Percentiles rank a stretch among this genome's conserved stretches.
Evolutionary conservation across 2,113 vertebrate genomes (phyloP).

Genomic region (Addax nasomaculatus): DNA sequence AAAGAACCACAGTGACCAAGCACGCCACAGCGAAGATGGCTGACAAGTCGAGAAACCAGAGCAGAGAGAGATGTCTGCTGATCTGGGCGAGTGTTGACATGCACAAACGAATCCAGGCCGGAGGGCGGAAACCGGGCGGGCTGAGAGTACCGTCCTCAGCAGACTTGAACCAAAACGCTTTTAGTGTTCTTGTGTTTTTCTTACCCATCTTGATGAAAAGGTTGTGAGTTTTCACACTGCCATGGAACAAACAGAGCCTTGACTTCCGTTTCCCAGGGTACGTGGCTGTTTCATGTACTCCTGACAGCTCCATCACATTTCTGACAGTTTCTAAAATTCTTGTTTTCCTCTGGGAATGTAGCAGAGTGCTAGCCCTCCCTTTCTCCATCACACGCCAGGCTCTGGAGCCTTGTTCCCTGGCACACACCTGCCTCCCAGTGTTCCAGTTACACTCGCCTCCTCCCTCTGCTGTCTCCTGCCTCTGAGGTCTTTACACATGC

Average conservation of each 20-base stretch:
- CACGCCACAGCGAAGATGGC: not conserved
- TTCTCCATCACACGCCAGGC: not conserved
- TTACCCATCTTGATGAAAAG: slow-evolving; percentile 17
- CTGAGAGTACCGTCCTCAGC: not conserved
- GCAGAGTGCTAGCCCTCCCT: not conserved
- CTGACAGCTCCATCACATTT: slow-evolving; percentile 28
- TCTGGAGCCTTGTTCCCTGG: not conserved
- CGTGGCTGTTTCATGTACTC: not conserved
- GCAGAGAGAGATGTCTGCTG: not conserved
- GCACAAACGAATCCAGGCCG: not conserved
- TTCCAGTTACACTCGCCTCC: not conserved
- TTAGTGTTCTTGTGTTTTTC: not conserved
- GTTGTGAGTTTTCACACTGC: slow-evolving; percentile 61
- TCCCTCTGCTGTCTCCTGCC: not conserved
- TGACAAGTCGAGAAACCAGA: not conserved
- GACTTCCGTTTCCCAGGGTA: slow-evolving; percentile 51
- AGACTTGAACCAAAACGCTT: not conserved
- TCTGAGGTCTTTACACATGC: not conserved
- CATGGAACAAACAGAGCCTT: slow-evolving; percentile 44
- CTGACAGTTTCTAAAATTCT: not conserved
- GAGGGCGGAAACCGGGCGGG: not conserved
- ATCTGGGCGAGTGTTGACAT: not conserved
- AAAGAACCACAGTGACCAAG: not conserved
- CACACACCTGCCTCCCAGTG: not conserved
- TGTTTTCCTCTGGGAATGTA: slow-evolving; percentile 15